phyloP scores from a whole-genome alignment of 2,797 vertebrate genomes.

The Neostethus bicornis region DNA sequence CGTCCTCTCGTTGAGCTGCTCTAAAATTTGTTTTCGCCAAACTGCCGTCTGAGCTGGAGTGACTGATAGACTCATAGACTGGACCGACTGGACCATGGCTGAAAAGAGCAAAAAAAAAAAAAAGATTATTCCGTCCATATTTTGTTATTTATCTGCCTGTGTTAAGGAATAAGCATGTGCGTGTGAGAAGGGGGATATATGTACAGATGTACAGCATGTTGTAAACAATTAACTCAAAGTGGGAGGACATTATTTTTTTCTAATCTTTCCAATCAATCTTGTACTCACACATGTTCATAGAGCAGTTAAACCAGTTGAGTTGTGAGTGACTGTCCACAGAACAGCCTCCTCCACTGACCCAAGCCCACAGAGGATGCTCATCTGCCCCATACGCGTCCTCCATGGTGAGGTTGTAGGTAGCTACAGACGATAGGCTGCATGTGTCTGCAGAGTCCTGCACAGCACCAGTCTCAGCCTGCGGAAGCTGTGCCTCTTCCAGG shows the following conservation, averaged over 20 bases:
- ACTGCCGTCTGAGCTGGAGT: constrained; percentile 88
- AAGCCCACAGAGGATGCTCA: constrained; percentile 90
- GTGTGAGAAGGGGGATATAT: too few relatives aligned
- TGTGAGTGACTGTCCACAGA: constrained; percentile 84
- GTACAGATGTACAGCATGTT: too few relatives aligned
- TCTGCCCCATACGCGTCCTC: constrained; percentile 85
- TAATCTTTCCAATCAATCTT: too few relatives aligned
- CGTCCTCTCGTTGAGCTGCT: constrained; percentile 92
- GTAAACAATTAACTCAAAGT: too few relatives aligned
- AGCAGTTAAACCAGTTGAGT: constrained; percentile 87
- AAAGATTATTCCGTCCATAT: background rate
- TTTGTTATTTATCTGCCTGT: background rate
- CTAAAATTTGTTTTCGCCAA: constrained; percentile 94
- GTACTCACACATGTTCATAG: constrained; percentile 79
- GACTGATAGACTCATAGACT: constrained; percentile 87
- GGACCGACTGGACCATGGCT: constrained; percentile 86
- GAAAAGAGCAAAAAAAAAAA: constrained; percentile 7
- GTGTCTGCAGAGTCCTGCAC: constrained; percentile 74
- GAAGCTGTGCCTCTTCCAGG: constrained; percentile 85
- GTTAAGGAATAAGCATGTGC: too few relatives aligned
- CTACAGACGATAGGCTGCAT: constrained; percentile 85
- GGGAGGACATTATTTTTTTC: too few relatives aligned
- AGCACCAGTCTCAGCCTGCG: constrained; percentile 46
- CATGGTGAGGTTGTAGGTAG: constrained; percentile 78
- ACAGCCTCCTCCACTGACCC: constrained; percentile 93